Conservation (phyloP, 2,797 vertebrate species). For the Gallirallus australis region DNA sequence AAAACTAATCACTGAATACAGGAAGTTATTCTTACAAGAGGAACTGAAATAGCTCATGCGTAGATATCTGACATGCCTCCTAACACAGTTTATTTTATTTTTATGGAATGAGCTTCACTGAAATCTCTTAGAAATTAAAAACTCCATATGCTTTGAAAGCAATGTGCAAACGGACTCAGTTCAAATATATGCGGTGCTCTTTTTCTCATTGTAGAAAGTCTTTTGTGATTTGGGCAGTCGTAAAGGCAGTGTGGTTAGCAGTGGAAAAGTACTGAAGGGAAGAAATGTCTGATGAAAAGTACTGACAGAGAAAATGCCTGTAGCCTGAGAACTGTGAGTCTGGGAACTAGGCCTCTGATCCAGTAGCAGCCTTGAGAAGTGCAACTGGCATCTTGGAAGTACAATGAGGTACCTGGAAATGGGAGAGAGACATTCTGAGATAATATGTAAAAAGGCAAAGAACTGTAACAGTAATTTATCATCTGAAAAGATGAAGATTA, state of each 20-base stretch:
- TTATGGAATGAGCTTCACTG: not conserved
- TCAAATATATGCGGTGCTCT: not conserved
- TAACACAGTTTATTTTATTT: not conserved
- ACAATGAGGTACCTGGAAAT: not conserved
- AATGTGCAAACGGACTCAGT: not conserved
- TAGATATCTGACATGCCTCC: not conserved
- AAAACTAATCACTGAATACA: not conserved
- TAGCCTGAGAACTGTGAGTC: not conserved
- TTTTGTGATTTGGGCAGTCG: not conserved
- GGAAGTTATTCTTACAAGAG: not conserved
- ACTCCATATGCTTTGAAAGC: not conserved
- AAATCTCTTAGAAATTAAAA: not conserved
- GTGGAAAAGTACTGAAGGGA: not conserved
- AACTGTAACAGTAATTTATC: not conserved
- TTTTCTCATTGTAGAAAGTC: not conserved
- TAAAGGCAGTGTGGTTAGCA: not conserved
- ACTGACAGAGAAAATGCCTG: not conserved
- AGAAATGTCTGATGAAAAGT: not conserved
- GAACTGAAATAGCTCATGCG: not conserved
- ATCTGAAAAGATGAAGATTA: not conserved
- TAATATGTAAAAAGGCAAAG: not conserved
- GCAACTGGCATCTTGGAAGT: not conserved
- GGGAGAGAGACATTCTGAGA: not conserved
- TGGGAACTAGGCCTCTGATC: not conserved
- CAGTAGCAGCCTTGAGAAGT: not conserved